These are phyloP conservation scores for Salpingus planirostris DNA, from an alignment of 2,888 invertebrate species.

Conservation along the genomic window DNA sequence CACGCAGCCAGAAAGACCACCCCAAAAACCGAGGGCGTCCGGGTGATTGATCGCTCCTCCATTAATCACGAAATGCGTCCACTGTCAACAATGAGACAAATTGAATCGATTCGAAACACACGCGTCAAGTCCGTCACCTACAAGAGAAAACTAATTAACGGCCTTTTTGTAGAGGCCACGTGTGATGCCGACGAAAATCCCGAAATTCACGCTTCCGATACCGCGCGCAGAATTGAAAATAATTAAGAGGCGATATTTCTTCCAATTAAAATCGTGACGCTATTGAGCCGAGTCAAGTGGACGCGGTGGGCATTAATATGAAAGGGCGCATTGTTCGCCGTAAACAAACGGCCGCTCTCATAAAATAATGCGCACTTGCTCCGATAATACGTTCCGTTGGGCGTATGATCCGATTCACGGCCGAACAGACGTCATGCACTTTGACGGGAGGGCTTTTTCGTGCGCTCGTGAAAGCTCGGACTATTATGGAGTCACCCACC, in stretches of 20 bases:
- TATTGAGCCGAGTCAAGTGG: conserved; percentile 30
- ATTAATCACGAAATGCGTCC: conserved; percentile 13
- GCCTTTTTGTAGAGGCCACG: too few species aligned
- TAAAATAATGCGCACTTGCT: conserved; percentile 37
- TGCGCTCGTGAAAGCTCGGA: conserved; percentile 4
- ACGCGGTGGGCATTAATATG: conserved; percentile 24
- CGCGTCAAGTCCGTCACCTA: conserved; percentile 7
- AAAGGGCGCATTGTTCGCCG: conserved; percentile 34
- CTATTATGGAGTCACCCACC: too few species aligned
- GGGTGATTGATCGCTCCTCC: conserved; percentile 11
- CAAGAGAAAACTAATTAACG: conserved; percentile 3
- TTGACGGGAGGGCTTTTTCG: conserved; percentile 6
- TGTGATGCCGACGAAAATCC: too few species aligned
- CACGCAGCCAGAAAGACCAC: too few species aligned
- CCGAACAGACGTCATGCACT: conserved; percentile 5
- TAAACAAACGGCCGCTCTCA: conserved; percentile 35
- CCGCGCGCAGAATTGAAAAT: too few species aligned
- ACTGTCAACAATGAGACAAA: conserved; percentile 15
- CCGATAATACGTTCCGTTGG: conserved; percentile 32
- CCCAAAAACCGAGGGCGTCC: too few species aligned
- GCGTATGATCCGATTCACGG: conserved; percentile 36
- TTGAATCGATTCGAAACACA: conserved; percentile 11
- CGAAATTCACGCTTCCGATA: too few species aligned
- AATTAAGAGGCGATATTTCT: conserved; percentile 27
- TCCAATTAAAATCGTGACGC: conserved; percentile 28